phyloP scores from a whole-genome alignment of 2,113 vertebrate species.

The Pituophis catenifer region DNA sequence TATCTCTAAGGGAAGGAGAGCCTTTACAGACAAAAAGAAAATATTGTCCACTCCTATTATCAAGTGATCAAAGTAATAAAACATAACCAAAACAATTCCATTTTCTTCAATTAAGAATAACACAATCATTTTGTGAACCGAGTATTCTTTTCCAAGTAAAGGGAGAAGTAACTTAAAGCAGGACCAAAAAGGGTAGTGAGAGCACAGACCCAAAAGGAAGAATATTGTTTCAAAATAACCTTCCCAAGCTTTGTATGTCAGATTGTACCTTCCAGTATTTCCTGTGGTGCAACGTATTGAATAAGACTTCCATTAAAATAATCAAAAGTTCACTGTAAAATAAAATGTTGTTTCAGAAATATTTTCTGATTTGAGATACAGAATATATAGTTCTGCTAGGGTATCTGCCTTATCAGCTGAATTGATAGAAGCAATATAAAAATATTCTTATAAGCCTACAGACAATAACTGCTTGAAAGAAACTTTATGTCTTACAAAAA shows the following conservation, averaged over 20 bases:
- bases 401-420: background rate
- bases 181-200: background rate
- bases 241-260: background rate
- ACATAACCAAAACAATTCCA: background rate
- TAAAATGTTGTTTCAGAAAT: background rate
- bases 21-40: background rate
- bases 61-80: background rate
- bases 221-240: background rate
- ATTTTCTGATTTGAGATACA: background rate
- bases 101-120: background rate
- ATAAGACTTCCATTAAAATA: background rate
- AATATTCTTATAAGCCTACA: background rate
- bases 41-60: background rate
- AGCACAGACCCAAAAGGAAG: background rate
- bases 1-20: background rate
- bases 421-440: background rate
- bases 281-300: background rate
- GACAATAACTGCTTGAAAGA: background rate
- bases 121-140: background rate
- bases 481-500: background rate
- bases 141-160: background rate
- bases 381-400: background rate
- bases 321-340: background rate
- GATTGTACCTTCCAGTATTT: background rate
- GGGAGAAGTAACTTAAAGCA: background rate